A percentile compares a stretch with the other conserved stretches of the same genome.
Conservation (phyloP, 2,797 vertebrate genomes). For the Bryconaethiops microstoma region DNA sequence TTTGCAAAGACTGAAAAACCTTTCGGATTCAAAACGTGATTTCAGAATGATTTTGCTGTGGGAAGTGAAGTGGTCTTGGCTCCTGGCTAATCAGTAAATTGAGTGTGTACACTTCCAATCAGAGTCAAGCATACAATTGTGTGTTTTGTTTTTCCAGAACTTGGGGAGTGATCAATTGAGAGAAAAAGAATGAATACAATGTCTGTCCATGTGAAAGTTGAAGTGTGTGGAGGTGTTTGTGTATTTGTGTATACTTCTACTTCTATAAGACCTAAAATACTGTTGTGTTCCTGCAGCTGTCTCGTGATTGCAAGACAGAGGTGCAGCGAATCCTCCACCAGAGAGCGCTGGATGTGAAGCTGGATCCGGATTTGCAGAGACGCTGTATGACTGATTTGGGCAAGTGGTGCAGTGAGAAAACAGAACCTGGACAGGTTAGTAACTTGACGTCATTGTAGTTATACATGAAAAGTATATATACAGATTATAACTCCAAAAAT, state of each 20-base stretch:
- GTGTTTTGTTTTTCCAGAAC: not conserved
- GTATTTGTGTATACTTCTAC: not conserved
- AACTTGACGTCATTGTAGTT: not conserved
- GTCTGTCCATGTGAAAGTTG: no score
- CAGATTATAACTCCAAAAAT: not conserved
- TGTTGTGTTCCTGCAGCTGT: constrained; percentile 76
- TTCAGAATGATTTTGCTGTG: constrained; percentile 34
- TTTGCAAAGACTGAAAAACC: constrained; percentile 5
- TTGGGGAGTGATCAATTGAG: not conserved
- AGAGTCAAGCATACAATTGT: not conserved
- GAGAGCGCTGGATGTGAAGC: constrained; percentile 94
- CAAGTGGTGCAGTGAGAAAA: constrained; percentile 98
- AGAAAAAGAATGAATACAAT: no score
- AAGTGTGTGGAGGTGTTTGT: not conserved
- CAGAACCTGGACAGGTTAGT: constrained; percentile 87
- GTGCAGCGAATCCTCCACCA: constrained; percentile 96
- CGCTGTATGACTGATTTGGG: constrained; percentile 95
- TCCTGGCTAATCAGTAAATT: constrained; percentile 13
- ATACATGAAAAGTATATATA: not conserved
- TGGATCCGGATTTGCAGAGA: constrained; percentile 92
- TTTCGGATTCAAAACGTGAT: constrained; percentile 16
- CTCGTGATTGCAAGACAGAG: constrained; percentile 93
- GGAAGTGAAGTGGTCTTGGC: constrained; percentile 23
- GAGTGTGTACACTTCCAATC: not conserved
- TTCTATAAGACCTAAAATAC: not conserved